These are phyloP conservation scores for Plodia interpunctella DNA, from an alignment of 1,140 invertebrate genomes.

Conservation along the genomic window DNA sequence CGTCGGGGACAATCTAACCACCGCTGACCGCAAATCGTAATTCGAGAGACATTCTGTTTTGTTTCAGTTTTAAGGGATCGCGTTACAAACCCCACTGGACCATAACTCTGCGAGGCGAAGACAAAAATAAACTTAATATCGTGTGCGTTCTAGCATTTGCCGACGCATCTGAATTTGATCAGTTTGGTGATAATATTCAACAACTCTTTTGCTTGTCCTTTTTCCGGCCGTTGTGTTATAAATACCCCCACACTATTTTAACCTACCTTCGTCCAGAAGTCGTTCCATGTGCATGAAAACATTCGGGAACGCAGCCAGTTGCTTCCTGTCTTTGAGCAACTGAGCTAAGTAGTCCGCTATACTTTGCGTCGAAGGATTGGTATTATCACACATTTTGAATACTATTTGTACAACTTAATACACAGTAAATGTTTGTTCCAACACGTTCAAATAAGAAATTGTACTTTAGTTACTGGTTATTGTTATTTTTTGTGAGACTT, in stretches of 20 bases:
- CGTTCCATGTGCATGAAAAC: slow-evolving; percentile 99
- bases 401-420: slow-evolving; percentile 68
- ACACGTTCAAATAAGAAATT: slow-evolving; percentile 62
- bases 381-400: slow-evolving; percentile 85
- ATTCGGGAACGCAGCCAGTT: slow-evolving; percentile 99
- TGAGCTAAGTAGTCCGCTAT: slow-evolving; percentile 99
- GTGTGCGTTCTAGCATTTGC: slow-evolving; percentile 67
- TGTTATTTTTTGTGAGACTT: slow-evolving; percentile 71
- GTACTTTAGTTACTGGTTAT: slow-evolving; percentile 72
- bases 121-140: slow-evolving; percentile 77
- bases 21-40: slow-evolving; percentile 61
- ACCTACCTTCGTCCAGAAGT: slow-evolving; percentile 98
- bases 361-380: slow-evolving; percentile 90
- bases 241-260: slow-evolving; percentile 32
- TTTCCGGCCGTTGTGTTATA: slow-evolving; percentile 31
- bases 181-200: slow-evolving; percentile 50
- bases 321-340: slow-evolving; percentile 99
- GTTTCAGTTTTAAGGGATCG: slow-evolving; percentile 70
- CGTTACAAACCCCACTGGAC: slow-evolving; percentile 73
- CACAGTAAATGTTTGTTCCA: slow-evolving; percentile 65
- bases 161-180: slow-evolving; percentile 67
- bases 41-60: slow-evolving; percentile 60
- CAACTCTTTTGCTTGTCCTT: slow-evolving; percentile 27
- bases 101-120: slow-evolving; percentile 72
- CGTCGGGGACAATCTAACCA: slow-evolving; percentile 57